phyloP scores from a whole-genome alignment of 2,113 vertebrate genomes.

The Oncorhynchus keta region DNA sequence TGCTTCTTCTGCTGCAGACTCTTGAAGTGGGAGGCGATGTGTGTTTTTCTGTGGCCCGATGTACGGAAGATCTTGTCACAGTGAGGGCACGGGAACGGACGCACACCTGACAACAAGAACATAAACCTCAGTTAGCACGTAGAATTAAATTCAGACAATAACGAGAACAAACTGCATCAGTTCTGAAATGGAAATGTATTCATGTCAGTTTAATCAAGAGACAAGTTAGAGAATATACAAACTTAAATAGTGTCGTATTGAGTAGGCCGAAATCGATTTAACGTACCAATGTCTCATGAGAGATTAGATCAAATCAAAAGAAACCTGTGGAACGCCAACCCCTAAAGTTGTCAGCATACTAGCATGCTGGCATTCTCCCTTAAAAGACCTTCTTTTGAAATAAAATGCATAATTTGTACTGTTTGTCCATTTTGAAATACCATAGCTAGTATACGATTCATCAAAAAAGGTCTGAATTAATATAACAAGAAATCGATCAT shows the following conservation, averaged over 20 bases:
- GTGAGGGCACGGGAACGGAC: slow-evolving; percentile 96
- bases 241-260: background rate
- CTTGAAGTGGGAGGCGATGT: slow-evolving; percentile 96
- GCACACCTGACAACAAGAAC: slow-evolving; percentile 75
- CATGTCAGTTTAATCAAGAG: background rate
- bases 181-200: background rate
- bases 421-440: too few species aligned
- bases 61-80: slow-evolving; percentile 98
- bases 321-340: background rate
- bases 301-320: background rate
- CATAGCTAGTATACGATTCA: too few species aligned
- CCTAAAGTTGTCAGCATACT: too few species aligned
- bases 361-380: too few species aligned
- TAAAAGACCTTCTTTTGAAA: too few species aligned
- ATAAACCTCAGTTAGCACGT: background rate
- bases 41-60: slow-evolving; percentile 95
- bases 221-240: background rate
- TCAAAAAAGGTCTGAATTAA: too few species aligned
- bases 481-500: too few species aligned
- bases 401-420: too few species aligned
- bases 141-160: background rate
- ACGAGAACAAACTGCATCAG: background rate
- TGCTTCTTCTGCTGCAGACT: slow-evolving; percentile 88
- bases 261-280: background rate
- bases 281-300: background rate